These are phyloP conservation scores for Drosophila santomea DNA, from an alignment of 1,140 invertebrate genomes.

Conservation along the genomic window DNA sequence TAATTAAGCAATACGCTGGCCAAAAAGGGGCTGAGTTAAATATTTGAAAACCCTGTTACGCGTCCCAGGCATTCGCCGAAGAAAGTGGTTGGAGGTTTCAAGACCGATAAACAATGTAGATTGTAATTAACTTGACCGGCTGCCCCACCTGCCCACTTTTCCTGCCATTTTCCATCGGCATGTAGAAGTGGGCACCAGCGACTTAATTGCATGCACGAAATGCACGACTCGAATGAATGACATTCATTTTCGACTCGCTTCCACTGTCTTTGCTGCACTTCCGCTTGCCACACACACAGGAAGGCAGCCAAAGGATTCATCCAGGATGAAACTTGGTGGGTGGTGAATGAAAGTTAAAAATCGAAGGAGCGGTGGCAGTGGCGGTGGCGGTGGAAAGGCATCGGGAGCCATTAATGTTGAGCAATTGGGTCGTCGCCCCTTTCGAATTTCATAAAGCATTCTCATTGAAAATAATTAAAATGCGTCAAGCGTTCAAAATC, in stretches of 20 bases:
- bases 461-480: constrained; percentile 81
- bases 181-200: constrained; percentile 10
- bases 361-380: too few relatives aligned
- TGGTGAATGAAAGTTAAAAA: not conserved
- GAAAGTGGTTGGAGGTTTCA: constrained; percentile 20
- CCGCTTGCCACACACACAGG: constrained; percentile 51
- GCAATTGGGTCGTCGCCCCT: constrained; percentile 52
- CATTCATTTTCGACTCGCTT: constrained; percentile 67
- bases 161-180: not conserved
- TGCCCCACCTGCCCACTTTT: not conserved
- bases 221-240: constrained; percentile 67
- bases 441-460: constrained; percentile 77
- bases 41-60: constrained; percentile 59
- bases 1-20: constrained; percentile 50
- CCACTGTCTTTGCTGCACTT: constrained; percentile 64
- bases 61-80: constrained; percentile 30
- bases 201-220: constrained; percentile 74
- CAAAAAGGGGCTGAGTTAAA: constrained; percentile 33
- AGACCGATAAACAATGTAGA: constrained; percentile 76
- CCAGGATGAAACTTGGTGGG: constrained; percentile 38
- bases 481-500: constrained; percentile 80
- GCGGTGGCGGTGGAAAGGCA: not conserved
- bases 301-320: constrained; percentile 52
- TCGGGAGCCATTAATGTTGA: constrained; percentile 30
- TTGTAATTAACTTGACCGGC: constrained; percentile 74